Evolutionary conservation across 2,888 invertebrate genomes (phyloP).

Genomic region (Seira sanloemensis): DNA sequence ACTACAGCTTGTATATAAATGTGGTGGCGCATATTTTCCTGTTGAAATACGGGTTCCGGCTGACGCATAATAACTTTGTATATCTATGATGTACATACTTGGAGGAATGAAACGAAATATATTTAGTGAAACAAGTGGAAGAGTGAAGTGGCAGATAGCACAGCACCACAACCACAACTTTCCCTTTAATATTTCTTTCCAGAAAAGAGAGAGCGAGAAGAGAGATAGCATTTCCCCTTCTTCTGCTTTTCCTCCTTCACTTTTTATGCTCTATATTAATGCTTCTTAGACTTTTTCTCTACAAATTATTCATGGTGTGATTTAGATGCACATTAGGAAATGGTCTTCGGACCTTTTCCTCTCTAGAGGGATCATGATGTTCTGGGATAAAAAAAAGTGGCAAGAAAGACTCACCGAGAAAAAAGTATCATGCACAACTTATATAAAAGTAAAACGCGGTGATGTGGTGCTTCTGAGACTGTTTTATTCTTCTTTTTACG

Average conservation of each 20-base stretch:
- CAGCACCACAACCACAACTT: slow-evolving; percentile 19
- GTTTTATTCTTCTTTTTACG: slow-evolving; percentile 47
- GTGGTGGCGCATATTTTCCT: not conserved
- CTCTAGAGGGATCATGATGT: slow-evolving; percentile 63
- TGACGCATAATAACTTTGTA: not conserved
- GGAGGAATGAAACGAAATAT: slow-evolving; percentile 28
- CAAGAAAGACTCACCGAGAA: slow-evolving; percentile 13
- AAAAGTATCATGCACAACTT: slow-evolving; percentile 48
- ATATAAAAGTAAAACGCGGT: slow-evolving; percentile 40
- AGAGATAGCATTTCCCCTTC: slow-evolving; percentile 36
- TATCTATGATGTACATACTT: slow-evolving; percentile 49
- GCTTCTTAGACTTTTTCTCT: slow-evolving; percentile 73
- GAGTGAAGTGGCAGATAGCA: slow-evolving; percentile 55
- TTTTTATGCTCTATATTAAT: slow-evolving; percentile 73
- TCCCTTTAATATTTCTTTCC: slow-evolving; percentile 28
- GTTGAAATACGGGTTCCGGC: not conserved
- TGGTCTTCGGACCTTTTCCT: slow-evolving; percentile 68
- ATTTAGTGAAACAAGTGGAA: slow-evolving; percentile 23
- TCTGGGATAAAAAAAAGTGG: slow-evolving; percentile 60
- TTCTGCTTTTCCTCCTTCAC: slow-evolving; percentile 21
- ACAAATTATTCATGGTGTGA: slow-evolving; percentile 74
- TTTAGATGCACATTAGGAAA: slow-evolving; percentile 74
- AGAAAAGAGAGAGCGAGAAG: slow-evolving; percentile 16
- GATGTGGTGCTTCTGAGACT: slow-evolving; percentile 45
- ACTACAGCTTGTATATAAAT: not conserved